Percentiles rank a stretch among this genome's conserved stretches.
Evolutionary conservation across 1,140 invertebrate genomes (phyloP).

Genomic region (Procambarus clarkii): DNA sequence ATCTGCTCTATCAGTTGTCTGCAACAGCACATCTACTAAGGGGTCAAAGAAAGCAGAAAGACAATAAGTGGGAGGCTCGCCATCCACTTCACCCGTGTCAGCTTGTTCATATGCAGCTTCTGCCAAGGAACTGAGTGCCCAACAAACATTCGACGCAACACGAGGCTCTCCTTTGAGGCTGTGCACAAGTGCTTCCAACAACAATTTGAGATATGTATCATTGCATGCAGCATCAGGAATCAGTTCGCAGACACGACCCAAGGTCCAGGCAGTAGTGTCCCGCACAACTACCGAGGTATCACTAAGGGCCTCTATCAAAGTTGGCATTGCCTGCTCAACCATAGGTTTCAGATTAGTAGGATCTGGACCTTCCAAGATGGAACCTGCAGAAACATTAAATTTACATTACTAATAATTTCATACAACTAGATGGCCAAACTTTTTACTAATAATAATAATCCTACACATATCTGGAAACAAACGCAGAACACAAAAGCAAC

Average conservation of each 20-base stretch:
- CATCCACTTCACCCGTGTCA: slow-evolving; percentile 80
- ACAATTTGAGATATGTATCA: slow-evolving; percentile 80
- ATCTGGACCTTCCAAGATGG: slow-evolving; percentile 96
- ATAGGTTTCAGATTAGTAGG: slow-evolving; percentile 90
- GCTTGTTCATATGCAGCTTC: slow-evolving; percentile 94
- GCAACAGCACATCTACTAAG: slow-evolving; percentile 92
- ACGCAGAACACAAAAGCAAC: too few species aligned
- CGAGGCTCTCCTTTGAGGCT: slow-evolving; percentile 91
- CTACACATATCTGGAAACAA: too few species aligned
- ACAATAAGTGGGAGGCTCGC: slow-evolving; percentile 90
- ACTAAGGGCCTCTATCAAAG: slow-evolving; percentile 94
- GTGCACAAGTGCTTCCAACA: slow-evolving; percentile 92
- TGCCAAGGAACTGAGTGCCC: slow-evolving; percentile 98
- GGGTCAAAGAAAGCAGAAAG: slow-evolving; percentile 95
- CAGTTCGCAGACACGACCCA: slow-evolving; percentile 97
- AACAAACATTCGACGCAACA: slow-evolving; percentile 99
- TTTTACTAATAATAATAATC: too few species aligned
- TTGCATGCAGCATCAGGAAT: slow-evolving; percentile 97
- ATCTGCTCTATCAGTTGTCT: slow-evolving; percentile 94
- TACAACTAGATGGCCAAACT: too few species aligned
- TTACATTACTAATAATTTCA: slow-evolving; percentile 4
- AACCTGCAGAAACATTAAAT: slow-evolving; percentile 78
- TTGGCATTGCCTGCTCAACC: slow-evolving; percentile 97
- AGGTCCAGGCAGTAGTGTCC: slow-evolving; percentile 98
- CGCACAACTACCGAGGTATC: slow-evolving; percentile 94